A percentile compares a stretch with the other conserved stretches of the same genome.
These are phyloP conservation scores for Aulostomus chinensis DNA, from an alignment of 2,797 vertebrate genomes.

Conservation along the genomic window DNA sequence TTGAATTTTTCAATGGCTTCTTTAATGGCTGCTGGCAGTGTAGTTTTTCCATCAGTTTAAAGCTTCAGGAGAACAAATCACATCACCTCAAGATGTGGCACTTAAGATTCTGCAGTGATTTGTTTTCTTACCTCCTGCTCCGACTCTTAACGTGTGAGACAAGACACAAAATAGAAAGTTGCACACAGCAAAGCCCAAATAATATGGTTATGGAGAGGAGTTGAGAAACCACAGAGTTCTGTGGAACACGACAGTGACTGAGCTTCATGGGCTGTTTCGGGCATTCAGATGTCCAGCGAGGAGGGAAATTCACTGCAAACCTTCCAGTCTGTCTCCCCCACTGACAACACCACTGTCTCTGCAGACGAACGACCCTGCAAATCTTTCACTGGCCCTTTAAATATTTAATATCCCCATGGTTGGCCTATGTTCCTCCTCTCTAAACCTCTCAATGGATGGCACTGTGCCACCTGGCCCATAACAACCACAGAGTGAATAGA, in stretches of 20 bases:
- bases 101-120: too few species aligned
- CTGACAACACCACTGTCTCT: slow-evolving; percentile 39
- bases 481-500: slow-evolving; percentile 54
- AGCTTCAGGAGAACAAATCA: too few species aligned
- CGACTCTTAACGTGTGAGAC: slow-evolving; percentile 15
- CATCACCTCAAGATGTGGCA: too few species aligned
- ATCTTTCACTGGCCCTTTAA: slow-evolving; percentile 73
- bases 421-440: slow-evolving; percentile 57
- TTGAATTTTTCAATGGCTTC: too few species aligned
- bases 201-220: slow-evolving; percentile 33
- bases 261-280: slow-evolving; percentile 23
- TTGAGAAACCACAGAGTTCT: slow-evolving; percentile 31
- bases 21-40: too few species aligned
- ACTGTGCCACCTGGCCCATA: slow-evolving; percentile 71
- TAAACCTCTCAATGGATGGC: slow-evolving; percentile 69
- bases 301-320: slow-evolving; percentile 23
- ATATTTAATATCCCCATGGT: slow-evolving; percentile 67
- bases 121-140: too few species aligned
- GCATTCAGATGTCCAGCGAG: slow-evolving; percentile 11
- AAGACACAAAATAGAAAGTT: slow-evolving; percentile 35
- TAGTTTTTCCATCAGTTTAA: too few species aligned
- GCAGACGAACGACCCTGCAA: slow-evolving; percentile 54
- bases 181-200: slow-evolving; percentile 28
- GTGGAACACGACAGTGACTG: slow-evolving; percentile 7
- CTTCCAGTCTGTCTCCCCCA: slow-evolving; percentile 17